Conservation (phyloP, 1,140 invertebrate genomes). For the Orchestia grillus region DNA sequence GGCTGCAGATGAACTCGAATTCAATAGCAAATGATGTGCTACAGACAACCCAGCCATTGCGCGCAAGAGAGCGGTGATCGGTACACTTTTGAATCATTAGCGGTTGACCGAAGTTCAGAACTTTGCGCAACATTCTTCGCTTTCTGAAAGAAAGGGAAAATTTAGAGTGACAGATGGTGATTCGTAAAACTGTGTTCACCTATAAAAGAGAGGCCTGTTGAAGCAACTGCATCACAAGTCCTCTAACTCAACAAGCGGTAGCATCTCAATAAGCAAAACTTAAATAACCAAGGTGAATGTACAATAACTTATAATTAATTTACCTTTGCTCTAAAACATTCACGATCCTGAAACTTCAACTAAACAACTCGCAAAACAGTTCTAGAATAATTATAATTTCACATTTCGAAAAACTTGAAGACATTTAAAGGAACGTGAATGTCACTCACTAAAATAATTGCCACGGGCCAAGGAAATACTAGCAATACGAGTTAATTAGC, state of each 20-base stretch:
- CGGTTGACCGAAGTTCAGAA: neutral
- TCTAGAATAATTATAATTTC: neutral
- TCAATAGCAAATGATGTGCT: neutral
- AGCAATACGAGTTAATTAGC: no score
- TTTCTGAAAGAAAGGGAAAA: conserved; percentile 8
- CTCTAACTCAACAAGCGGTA: neutral
- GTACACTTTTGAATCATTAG: neutral
- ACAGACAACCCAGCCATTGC: neutral
- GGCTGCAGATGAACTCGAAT: neutral
- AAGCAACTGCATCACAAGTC: neutral
- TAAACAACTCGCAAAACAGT: neutral
- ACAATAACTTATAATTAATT: neutral
- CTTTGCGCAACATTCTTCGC: neutral
- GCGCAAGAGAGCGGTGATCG: neutral
- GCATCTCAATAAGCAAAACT: neutral
- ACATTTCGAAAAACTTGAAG: no score
- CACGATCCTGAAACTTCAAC: neutral
- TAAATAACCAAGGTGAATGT: neutral
- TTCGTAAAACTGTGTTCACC: neutral
- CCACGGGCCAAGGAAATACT: no score
- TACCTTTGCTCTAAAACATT: neutral
- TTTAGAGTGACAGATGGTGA: conserved; percentile 2
- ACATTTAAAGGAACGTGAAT: no score
- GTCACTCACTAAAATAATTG: no score
- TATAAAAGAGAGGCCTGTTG: neutral